Evolutionary conservation across 2,888 invertebrate species (phyloP), one percentile per base, ranked within the genome.

Genomic region (Drosophila pseudotalamancana): DNA sequence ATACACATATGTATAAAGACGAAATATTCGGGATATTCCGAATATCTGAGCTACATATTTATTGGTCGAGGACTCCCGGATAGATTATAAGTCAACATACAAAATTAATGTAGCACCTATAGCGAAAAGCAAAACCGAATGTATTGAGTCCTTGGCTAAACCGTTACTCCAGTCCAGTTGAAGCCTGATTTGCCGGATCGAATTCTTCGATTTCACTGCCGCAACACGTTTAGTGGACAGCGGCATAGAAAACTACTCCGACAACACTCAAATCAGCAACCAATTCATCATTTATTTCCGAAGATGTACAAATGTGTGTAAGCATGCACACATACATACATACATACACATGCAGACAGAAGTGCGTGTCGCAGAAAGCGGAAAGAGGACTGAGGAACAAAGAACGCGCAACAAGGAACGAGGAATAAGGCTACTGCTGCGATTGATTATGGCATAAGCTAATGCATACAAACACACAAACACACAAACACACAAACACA

Each of bases 201-300:
- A n/a, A n/a, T n/a, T n/a, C n/a, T n/a, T n/a, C n/a, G n/a, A n/a
- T n/a, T n/a, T n/a, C n/a, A n/a, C n/a, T 9, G 16, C 6, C 1
- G 12, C 32, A 14, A 12, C 31, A 31, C 32, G 12, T 14, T 19
- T 5, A 16, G 1, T 6, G 12, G 18, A 18, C 9, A 16, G 1
- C 6, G 12, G 18, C 11, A n/a, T 18, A 18, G n/a, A n/a, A n/a
- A n/a, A n/a, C n/a, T n/a, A n/a, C 9, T 3, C 27, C 25, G 16
- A 8, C 6, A 18, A 27, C 42, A 18, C n/a, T 11, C n/a, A 25
- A 42, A 27, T 27, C 19, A 35, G 8, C 14, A n/a, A 14, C 35
- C 27, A 54, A 54, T 55, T 54, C 54, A 55, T 55, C 27, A 55
- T 54, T 35, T 54, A 55, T 21, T 29, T n/a, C n/a, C n/a, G n/a